Base-by-base conservation (phyloP, 2,113 vertebrate genomes). In the Siphamia tubifer region DNA sequence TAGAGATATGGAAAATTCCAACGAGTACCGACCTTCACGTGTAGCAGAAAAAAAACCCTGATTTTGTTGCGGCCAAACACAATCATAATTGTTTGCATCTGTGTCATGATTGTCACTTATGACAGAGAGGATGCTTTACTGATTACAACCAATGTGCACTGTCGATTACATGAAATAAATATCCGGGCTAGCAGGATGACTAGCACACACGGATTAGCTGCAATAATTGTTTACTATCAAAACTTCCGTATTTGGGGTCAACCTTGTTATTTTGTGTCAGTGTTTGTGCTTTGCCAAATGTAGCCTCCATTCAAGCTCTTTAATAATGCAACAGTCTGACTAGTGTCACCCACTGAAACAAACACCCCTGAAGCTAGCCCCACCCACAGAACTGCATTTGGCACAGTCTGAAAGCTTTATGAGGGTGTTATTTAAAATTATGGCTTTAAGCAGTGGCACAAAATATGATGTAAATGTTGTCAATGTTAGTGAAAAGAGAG, bases 271-370 rank as follows among this genome's bases (percentile, higher is more conserved):
- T 42, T 70, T 32, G 61, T 72, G 67, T 31, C 30, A 35, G 45
- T 30, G 20, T 66, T 31, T 32, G 30, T 25, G 27, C 65, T 64
- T 78, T 47, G 24, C 76, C 28, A 61, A 70, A 63, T 24, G 52
- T 36, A 58, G 31, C 42, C 53, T 32, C 34, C 30, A n/a, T 47
- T 13, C 45, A 40, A 36, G 35, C 54, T 76, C 16, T 58, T 85
- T 51, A 79, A 87, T 87, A 82, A 85, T 80, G 68, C 64, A 85
- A 36, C 43, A 55, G 56, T 27, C n/a, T n/a, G 66, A 77, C 79
- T 60, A 11, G 80, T 79, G 68, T 79, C 74, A 74, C 61, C 68
- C 39, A 8, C 60, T 70, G 73, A 74, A 85, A 74, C 72, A 79
- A 87, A 78, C 72, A 83, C 52, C 63, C 74, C 75, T 65, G 8